Percentiles rank a stretch among this genome's conserved stretches.
These are phyloP conservation scores for Marmota flaviventris DNA, from an alignment of 2,113 vertebrate genomes.

Conservation along the genomic window DNA sequence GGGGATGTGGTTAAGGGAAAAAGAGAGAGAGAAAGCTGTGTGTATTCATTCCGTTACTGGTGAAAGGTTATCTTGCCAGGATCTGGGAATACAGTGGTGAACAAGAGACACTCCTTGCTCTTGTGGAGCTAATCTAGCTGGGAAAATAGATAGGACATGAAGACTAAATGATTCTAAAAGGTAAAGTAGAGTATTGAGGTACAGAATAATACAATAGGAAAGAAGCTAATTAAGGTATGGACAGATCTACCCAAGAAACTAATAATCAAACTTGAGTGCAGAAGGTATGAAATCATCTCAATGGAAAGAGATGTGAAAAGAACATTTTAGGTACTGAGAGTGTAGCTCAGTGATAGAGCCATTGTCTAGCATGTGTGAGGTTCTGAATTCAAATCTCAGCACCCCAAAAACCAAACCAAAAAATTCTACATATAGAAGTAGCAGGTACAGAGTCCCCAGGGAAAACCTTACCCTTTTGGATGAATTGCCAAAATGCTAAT, in stretches of 20 bases:
- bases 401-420: neutral
- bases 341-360: neutral
- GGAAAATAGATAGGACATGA: neutral
- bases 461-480: neutral
- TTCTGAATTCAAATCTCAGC: neutral
- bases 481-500: neutral
- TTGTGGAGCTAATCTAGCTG: neutral
- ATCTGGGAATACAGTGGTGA: neutral
- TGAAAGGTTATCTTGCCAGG: neutral
- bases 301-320: slow-evolving; percentile 4
- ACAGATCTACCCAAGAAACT: neutral
- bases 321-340: neutral
- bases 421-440: neutral
- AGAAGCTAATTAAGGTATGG: neutral
- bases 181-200: neutral
- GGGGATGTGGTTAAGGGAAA: too few species aligned
- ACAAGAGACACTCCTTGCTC: neutral
- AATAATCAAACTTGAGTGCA: neutral
- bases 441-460: neutral
- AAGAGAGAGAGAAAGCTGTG: neutral
- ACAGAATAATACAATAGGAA: neutral
- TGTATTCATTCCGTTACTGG: neutral
- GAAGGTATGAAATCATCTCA: neutral
- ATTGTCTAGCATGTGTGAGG: neutral
- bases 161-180: neutral